Evolutionary conservation across 2,888 invertebrate species (phyloP).

Genomic region (Sylvicola cinctus): DNA sequence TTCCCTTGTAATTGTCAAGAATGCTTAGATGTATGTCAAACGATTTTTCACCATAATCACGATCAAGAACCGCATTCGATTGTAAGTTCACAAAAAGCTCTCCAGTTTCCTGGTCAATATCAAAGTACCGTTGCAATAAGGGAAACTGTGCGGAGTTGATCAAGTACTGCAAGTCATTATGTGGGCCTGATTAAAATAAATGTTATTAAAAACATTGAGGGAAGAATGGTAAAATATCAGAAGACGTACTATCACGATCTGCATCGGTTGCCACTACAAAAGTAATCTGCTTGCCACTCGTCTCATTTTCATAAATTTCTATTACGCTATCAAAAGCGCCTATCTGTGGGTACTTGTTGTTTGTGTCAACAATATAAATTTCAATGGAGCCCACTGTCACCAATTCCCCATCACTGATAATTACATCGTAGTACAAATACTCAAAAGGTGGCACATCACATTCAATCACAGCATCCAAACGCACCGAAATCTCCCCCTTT

Average conservation of each 20-base stretch:
- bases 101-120: constrained; percentile 28
- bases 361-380: constrained; percentile 36
- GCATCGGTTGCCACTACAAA: constrained; percentile 27
- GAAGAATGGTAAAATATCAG: not conserved
- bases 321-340: constrained; percentile 19
- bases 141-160: constrained; percentile 28
- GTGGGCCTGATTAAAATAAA: constrained; percentile 19
- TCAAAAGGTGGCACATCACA: constrained; percentile 30
- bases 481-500: constrained; percentile 32
- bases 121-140: constrained; percentile 29
- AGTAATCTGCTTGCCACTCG: constrained; percentile 22
- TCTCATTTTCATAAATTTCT: constrained; percentile 30
- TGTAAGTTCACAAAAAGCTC: constrained; percentile 26
- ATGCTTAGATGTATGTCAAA: constrained; percentile 30
- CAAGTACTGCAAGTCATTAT: constrained; percentile 31
- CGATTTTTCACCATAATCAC: constrained; percentile 27
- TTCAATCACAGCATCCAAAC: constrained; percentile 26
- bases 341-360: constrained; percentile 31
- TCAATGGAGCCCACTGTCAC: constrained; percentile 28
- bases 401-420: constrained; percentile 28
- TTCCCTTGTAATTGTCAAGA: constrained; percentile 30
- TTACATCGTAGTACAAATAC: constrained; percentile 30
- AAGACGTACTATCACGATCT: constrained; percentile 36
- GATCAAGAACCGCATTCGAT: constrained; percentile 27
- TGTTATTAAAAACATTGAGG: constrained; percentile 1